Evolutionary conservation across 2,888 invertebrate species (phyloP), one percentile per base, ranked within the genome.

Genomic region (Geotrupes spiniger): DNA sequence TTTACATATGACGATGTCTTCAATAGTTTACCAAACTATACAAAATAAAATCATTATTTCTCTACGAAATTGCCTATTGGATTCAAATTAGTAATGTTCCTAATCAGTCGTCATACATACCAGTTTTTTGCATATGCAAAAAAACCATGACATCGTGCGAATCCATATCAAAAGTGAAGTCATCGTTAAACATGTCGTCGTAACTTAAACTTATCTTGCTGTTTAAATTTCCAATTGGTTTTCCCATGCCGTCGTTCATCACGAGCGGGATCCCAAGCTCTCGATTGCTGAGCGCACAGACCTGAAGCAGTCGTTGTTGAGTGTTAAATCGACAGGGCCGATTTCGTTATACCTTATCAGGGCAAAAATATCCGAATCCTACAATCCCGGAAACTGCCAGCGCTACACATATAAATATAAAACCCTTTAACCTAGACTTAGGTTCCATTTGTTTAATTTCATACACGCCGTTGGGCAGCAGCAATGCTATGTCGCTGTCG

Each of bases 121-220:
- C 98, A 42, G 98, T 99, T 78, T 99, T 99, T 75, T 99, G 99
- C 73, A 99, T 97, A 73, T 99, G 98, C 59, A 99, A 77, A 81
- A 99, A 85, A 44, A 99, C 97, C 81, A 99, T 89, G 46, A 99
- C 98, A 77, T 99, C 98, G 66, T 92, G 89, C 8, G 89, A 90
- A 70, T 89, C 87, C 76, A 92, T 88, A 73, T 92, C 89, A 75
- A 92, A 92, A 65, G 87, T 82, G 73, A 90, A 90, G 73, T 86
- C 87, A 68, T 90, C 90, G 68, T 89, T 89, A 46, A 91, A 78
- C 63, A 91, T 85, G 72, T 90, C 90, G 69, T 91, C 91, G 70
- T 91, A 91, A 61, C 90, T 90, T 52, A 91, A 79, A 51, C 86
- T 83, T 36, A 83, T 81, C 68, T 81, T 82, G 76, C 76, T 66